phyloP scores from a whole-genome alignment of 2,797 vertebrate genomes.

The Sparus aurata region DNA sequence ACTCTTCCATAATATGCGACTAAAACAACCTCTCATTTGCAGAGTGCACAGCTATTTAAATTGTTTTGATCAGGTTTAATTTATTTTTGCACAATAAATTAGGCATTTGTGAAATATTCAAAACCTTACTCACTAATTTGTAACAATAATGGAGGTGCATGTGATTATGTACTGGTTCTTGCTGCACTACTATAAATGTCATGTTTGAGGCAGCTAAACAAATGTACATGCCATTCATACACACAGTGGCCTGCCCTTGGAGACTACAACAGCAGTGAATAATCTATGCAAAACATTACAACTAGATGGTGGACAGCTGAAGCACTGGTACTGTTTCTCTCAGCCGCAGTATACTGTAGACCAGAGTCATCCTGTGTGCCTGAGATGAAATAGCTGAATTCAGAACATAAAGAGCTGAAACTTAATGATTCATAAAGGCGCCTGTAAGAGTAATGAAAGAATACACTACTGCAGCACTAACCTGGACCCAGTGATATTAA shows the following conservation, averaged over 20 bases:
- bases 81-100: neutral
- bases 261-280: constrained; percentile 17
- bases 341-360: neutral
- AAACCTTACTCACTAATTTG: neutral
- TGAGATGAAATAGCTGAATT: neutral
- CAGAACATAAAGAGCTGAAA: neutral
- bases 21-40: neutral
- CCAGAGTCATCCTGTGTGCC: neutral
- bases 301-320: constrained; percentile 1
- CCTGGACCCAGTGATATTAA: neutral
- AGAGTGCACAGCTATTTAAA: neutral
- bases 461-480: neutral
- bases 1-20: neutral
- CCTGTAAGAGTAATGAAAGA: neutral
- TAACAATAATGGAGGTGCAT: neutral
- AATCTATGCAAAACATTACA: constrained; percentile 68
- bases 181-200: neutral
- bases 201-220: neutral
- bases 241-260: constrained; percentile 9
- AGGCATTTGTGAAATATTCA: neutral
- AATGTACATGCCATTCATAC: constrained; percentile 11
- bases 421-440: neutral
- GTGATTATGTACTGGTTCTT: neutral
- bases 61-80: too few species aligned
- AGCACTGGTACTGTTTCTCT: constrained; percentile 8